Percentiles rank a stretch among this genome's conserved stretches.
Conservation (phyloP, 2,113 vertebrate species). For the Upupa epops region DNA sequence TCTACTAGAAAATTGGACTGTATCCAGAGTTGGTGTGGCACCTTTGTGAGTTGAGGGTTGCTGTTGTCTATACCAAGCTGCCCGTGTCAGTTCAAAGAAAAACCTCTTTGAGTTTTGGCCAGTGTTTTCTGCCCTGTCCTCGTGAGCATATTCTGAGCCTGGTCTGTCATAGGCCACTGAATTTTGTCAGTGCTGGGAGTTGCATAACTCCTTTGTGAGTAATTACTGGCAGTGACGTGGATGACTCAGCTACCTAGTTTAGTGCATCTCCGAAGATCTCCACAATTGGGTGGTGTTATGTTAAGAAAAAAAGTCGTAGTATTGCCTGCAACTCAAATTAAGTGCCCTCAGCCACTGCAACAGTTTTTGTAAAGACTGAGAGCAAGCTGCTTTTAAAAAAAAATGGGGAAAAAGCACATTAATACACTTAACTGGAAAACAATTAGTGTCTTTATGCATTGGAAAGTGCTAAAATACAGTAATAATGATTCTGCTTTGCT, state of each 20-base stretch:
- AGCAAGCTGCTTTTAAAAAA: neutral
- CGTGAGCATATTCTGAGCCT: neutral
- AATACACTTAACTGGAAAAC: constrained; percentile 31
- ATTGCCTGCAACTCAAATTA: neutral
- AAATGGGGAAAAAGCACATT: neutral
- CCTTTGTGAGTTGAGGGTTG: neutral
- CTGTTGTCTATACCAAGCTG: neutral
- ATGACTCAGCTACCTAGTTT: constrained; percentile 65
- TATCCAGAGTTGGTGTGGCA: neutral
- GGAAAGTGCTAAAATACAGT: neutral
- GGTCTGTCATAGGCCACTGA: constrained; percentile 33
- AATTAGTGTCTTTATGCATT: constrained; percentile 33
- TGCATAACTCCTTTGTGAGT: constrained; percentile 64
- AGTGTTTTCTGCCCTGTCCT: neutral
- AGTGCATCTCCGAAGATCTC: constrained; percentile 21
- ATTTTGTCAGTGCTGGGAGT: constrained; percentile 57
- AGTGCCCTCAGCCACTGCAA: neutral
- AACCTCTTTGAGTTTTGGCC: neutral
- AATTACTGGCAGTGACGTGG: constrained; percentile 58
- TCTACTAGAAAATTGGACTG: neutral
- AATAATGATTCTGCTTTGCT: neutral
- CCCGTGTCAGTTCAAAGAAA: neutral
- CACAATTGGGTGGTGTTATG: neutral
- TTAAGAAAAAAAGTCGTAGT: neutral
- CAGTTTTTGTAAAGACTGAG: neutral